A percentile compares a stretch with the other conserved stretches of the same genome.
These are phyloP conservation scores for Sisor rabdophorus DNA, from an alignment of 2,113 vertebrate genomes.

Conservation along the genomic window DNA sequence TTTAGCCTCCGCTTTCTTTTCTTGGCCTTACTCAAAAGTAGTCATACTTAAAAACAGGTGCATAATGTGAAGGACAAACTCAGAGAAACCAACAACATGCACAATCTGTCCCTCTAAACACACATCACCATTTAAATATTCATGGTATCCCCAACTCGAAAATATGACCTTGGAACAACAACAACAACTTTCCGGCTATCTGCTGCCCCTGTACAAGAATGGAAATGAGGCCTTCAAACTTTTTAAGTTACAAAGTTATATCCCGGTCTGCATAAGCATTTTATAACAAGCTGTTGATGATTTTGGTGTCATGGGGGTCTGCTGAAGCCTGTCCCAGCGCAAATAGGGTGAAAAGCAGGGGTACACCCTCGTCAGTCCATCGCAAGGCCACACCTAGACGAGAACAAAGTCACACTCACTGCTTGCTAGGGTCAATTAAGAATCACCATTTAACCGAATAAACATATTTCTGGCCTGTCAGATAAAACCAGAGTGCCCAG, in stretches of 20 bases:
- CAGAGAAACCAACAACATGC: not conserved
- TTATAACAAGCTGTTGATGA: no score
- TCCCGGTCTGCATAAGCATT: no score
- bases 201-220: not conserved
- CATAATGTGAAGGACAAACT: not conserved
- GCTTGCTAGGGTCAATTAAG: no score
- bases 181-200: not conserved
- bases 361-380: no score
- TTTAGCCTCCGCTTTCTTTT: not conserved
- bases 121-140: not conserved
- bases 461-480: no score
- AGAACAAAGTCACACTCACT: not conserved
- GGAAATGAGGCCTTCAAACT: not conserved
- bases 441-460: no score
- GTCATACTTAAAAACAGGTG: not conserved
- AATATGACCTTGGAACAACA: not conserved
- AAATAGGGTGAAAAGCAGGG: no score
- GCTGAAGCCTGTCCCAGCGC: no score
- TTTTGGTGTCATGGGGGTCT: no score
- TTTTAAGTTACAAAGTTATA: no score
- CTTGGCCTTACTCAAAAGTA: not conserved
- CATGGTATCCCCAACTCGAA: not conserved
- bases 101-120: not conserved
- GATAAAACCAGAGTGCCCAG: no score
- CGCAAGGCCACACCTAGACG: no score